Evolutionary conservation across 2,797 vertebrate species (phyloP).

Genomic region (Agapornis canus): DNA sequence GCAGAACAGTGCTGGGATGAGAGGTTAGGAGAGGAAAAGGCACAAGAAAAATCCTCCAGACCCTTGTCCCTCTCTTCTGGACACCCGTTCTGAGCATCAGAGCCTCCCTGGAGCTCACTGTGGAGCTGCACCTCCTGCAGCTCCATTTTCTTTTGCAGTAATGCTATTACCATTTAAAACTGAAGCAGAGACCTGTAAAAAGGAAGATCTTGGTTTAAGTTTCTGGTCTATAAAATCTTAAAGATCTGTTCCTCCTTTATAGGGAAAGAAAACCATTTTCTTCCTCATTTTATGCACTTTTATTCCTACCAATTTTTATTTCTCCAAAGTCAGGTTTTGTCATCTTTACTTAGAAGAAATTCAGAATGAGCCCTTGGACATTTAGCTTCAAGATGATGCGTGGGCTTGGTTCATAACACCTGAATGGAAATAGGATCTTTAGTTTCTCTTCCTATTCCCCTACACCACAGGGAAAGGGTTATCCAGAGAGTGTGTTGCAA

Average conservation of each 20-base stretch:
- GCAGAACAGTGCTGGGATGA: background rate
- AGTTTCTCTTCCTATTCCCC: background rate
- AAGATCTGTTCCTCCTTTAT: constrained; percentile 10
- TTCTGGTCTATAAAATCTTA: constrained; percentile 31
- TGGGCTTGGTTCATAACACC: background rate
- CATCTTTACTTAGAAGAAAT: background rate
- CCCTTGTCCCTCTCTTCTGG: background rate
- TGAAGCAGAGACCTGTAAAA: constrained; percentile 19
- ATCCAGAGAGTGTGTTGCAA: background rate
- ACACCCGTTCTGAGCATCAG: background rate
- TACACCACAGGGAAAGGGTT: background rate
- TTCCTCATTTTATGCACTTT: constrained; percentile 25
- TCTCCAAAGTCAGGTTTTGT: constrained; percentile 14
- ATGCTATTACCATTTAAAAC: background rate
- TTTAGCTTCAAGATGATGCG: background rate
- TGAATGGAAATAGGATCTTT: background rate
- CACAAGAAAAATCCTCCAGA: background rate
- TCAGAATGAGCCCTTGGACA: background rate
- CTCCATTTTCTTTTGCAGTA: background rate
- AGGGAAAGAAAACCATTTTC: constrained; percentile 24
- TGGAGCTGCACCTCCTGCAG: background rate
- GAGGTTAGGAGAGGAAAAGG: background rate
- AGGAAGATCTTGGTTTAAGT: constrained; percentile 11
- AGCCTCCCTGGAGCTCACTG: background rate
- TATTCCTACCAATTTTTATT: background rate